Conservation (phyloP, 2,797 vertebrate genomes). For the Monodelphis domestica region DNA sequence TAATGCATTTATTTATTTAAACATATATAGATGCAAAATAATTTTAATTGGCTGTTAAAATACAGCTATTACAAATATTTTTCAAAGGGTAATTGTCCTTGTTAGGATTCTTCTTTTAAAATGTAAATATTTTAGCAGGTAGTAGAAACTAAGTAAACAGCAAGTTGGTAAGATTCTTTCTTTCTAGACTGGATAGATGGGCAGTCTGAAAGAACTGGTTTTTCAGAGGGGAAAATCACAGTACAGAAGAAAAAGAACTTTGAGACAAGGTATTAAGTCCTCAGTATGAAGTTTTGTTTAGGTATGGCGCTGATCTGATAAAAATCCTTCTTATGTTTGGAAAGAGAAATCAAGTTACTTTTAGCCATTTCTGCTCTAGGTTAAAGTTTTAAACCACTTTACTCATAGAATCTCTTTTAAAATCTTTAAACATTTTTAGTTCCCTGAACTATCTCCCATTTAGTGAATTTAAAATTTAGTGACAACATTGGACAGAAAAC, state of each 20-base stretch:
- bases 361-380: neutral
- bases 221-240: neutral
- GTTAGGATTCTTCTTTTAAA: neutral
- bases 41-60: neutral
- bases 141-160: neutral
- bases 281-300: neutral
- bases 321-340: neutral
- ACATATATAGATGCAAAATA: neutral
- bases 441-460: neutral
- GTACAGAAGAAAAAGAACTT: neutral
- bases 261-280: neutral
- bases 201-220: neutral
- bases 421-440: neutral
- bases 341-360: constrained; percentile 26
- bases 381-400: neutral
- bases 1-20: neutral
- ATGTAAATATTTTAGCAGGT: neutral
- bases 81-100: neutral
- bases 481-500: neutral
- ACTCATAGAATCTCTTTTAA: neutral
- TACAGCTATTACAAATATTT: neutral
- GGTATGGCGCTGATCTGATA: neutral
- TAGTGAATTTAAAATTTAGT: constrained; percentile 14
- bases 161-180: neutral
- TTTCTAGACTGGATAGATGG: neutral